Base-by-base conservation (phyloP, 2,888 invertebrate species). In the Silvanus unidentatus region DNA sequence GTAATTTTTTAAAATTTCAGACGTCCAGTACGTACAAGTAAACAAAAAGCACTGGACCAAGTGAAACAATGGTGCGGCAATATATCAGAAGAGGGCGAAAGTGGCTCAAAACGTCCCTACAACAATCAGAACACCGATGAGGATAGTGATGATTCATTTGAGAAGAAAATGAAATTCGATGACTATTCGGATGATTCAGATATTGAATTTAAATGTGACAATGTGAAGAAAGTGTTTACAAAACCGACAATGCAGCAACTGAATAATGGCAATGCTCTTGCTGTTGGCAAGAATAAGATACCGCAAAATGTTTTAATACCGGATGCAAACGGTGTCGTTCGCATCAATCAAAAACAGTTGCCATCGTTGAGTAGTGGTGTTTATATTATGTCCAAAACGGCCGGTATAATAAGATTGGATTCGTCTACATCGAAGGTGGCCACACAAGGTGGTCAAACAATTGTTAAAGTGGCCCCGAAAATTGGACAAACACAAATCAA, bases 1-100 rank as follows among this genome's bases (percentile, higher is more conserved):
- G 11, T 35, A 35, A 9, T 35, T 35, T 35, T 6, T 47, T 34
- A 37, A 45, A 48, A 37, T 59, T 63, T 22, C 50, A 83, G 83
- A 2, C 79, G 86, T 16, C 82, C 86, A 2, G 82, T 82, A 63
- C 76, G 86, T 13, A 82, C 81, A n/a, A 88, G 88, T 58, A 90
- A 89, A 68, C 84, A 82, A 39, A 86, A 86, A 56, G 88, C 88
- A 0, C 73, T 88, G 66, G 86, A 86, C 68, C 87, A 88, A 66
- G 88, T 89, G 43, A 89, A 89, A 64, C 84, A 84, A 47, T 90
- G 89, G 90, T 87, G 86, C 55, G 86, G 86, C 10, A 82, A 77
- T 1, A 79, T 77, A 65, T 75, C 75, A 35, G 75, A 78, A 4
- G 76, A 76, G 13, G 78, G 77, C 29, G 65, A 64, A 37, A 48